Conservation (phyloP, 2,113 vertebrate genomes). For the Podilymbus podiceps region DNA sequence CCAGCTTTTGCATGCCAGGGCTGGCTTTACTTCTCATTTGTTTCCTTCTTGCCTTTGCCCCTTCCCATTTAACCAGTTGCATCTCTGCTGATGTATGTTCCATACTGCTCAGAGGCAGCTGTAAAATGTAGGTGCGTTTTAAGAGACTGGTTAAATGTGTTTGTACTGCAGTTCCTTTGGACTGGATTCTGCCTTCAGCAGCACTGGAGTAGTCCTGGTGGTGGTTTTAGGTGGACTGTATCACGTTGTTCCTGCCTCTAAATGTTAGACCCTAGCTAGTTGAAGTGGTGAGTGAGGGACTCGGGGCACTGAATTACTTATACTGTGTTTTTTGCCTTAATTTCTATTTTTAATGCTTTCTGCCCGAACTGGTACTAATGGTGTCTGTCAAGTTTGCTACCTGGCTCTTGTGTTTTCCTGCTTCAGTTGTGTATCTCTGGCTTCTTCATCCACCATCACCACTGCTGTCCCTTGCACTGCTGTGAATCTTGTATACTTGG, state of each 20-base stretch:
- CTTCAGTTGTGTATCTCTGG: background rate
- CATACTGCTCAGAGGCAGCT: rapidly evolving
- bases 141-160: background rate
- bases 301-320: background rate
- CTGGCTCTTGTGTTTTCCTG: background rate
- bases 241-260: background rate
- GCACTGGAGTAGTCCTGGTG: background rate
- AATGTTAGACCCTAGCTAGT: background rate
- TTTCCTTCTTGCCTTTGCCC: background rate
- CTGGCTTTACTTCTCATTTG: background rate
- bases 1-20: background rate
- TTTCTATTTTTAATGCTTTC: background rate
- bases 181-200: background rate
- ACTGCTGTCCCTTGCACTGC: background rate
- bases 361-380: background rate
- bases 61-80: rapidly evolving
- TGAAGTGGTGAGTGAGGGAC: background rate
- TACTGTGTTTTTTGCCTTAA: background rate
- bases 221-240: background rate
- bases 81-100: rapidly evolving
- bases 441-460: background rate
- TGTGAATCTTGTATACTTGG: background rate
- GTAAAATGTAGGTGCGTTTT: background rate
- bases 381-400: background rate
- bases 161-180: background rate